Evolutionary conservation across 1,140 invertebrate genomes (phyloP).

Genomic region (Megalonaias nervosa): DNA sequence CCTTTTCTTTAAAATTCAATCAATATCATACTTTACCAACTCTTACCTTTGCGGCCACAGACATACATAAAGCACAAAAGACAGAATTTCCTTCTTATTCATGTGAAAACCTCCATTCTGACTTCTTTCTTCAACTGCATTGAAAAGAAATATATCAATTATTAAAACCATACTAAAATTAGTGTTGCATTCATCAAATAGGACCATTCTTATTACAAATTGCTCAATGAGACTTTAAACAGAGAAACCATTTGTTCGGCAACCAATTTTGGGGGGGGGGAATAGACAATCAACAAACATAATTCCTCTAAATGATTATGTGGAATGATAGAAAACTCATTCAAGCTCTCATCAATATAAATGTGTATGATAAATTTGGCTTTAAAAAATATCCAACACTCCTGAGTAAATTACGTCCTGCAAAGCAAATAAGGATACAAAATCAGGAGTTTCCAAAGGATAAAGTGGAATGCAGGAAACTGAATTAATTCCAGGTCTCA

Average conservation of each 20-base stretch:
- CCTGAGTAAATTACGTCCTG: not conserved
- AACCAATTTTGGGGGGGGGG: not conserved
- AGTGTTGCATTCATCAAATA: too few relatives aligned
- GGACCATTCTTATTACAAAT: too few relatives aligned
- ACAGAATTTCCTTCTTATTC: conserved; percentile 77
- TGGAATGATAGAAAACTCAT: not conserved
- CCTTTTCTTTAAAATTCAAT: conserved; percentile 12
- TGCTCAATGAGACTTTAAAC: too few relatives aligned
- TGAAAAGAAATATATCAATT: conserved; percentile 16
- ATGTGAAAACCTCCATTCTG: conserved; percentile 62
- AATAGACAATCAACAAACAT: not conserved
- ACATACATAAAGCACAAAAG: conserved; percentile 79
- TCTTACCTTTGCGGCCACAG: conserved; percentile 81
- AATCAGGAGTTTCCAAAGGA: too few relatives aligned
- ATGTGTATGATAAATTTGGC: too few relatives aligned
- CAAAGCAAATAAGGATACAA: not conserved
- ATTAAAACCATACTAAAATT: too few relatives aligned
- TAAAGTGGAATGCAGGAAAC: too few relatives aligned
- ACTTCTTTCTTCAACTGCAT: conserved; percentile 68
- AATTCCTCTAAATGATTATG: not conserved
- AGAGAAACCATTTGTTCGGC: too few relatives aligned
- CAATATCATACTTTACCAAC: too few relatives aligned
- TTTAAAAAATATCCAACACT: not conserved
- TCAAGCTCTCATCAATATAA: too few relatives aligned
- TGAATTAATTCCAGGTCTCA: too few relatives aligned